These are phyloP conservation scores for Streblospio benedicti DNA, from an alignment of 1,140 invertebrate species.

Conservation along the genomic window DNA sequence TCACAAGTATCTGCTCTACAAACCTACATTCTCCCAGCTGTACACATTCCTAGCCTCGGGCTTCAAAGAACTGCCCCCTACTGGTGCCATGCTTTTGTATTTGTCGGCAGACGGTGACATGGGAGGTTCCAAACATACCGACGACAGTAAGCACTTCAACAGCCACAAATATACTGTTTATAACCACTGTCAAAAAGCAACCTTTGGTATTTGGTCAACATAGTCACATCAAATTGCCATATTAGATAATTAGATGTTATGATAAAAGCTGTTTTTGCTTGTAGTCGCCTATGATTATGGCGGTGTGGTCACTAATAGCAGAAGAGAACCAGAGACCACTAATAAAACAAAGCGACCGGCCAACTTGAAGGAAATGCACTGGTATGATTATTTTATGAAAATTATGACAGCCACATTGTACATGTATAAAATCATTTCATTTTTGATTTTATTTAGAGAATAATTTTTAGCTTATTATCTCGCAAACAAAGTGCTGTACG, in stretches of 20 bases:
- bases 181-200: conserved; percentile 10
- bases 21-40: conserved; percentile 86
- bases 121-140: conserved; percentile 75
- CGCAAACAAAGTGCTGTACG: no score
- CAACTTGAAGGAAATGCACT: conserved; percentile 69
- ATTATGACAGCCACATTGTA: no score
- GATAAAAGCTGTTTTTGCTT: conserved; percentile 1
- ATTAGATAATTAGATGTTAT: background rate
- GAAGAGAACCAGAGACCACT: conserved; percentile 61
- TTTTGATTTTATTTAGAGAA: no score
- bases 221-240: no score
- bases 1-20: conserved; percentile 93
- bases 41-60: conserved; percentile 87
- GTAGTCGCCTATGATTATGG: conserved; percentile 82
- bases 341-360: conserved; percentile 53
- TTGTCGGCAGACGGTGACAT: conserved; percentile 88
- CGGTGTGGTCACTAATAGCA: conserved; percentile 77
- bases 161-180: background rate
- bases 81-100: conserved; percentile 83
- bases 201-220: background rate
- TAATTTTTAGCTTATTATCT: no score
- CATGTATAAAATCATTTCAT: no score
- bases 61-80: conserved; percentile 84
- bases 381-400: conserved; percentile 48
- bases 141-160: conserved; percentile 65